A percentile compares a stretch with the other conserved stretches of the same genome.
Conservation (phyloP, 2,113 vertebrate species). For the Lepus europaeus region DNA sequence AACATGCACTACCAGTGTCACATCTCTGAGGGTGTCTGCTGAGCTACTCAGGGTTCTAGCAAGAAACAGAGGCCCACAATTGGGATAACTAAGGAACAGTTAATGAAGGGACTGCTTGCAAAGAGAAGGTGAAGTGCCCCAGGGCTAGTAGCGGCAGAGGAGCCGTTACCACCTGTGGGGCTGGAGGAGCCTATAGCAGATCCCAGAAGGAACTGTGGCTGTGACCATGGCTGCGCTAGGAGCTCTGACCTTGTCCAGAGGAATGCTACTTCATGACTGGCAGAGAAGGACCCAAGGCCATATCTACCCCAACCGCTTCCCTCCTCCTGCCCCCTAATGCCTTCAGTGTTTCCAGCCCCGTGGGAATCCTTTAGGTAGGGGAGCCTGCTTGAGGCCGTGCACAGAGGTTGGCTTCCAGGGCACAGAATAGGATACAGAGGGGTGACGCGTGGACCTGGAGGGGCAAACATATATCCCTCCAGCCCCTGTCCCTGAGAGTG, state of each 20-base stretch:
- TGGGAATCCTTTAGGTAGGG: background rate
- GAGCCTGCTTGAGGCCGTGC: background rate
- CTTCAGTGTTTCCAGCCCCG: background rate
- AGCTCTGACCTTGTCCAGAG: background rate
- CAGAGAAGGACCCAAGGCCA: background rate
- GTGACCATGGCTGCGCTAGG: background rate
- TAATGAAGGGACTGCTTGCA: background rate
- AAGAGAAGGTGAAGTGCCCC: background rate
- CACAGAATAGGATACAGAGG: background rate
- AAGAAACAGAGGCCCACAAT: background rate
- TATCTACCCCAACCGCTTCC: background rate
- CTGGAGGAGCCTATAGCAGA: background rate
- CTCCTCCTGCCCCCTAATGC: background rate
- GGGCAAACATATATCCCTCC: background rate
- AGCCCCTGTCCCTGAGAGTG: background rate
- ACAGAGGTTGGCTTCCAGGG: background rate
- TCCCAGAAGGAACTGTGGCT: background rate
- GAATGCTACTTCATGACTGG: background rate
- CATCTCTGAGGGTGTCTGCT: slow-evolving; percentile 32
- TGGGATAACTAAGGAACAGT: background rate
- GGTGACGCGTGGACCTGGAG: background rate
- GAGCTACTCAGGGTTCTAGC: background rate
- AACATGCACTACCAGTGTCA: background rate
- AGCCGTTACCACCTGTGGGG: background rate
- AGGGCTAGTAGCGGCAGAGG: background rate